Conservation (phyloP, 2,797 vertebrate species). For the Vipera latastei region DNA sequence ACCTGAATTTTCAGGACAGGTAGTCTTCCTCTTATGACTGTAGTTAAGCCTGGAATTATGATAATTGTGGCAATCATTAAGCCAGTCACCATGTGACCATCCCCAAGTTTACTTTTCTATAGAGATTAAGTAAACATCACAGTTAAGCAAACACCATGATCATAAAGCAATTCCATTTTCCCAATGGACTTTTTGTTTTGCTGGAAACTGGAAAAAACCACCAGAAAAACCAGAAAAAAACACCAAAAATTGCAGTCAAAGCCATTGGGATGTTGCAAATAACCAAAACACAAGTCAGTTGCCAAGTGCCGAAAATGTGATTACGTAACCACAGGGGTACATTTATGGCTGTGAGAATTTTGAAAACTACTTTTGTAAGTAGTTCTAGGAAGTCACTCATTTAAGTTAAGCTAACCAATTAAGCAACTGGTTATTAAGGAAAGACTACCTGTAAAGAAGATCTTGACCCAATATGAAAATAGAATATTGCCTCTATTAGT, state of each 20-base stretch:
- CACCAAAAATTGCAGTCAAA: neutral
- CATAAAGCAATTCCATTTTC: neutral
- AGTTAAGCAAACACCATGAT: neutral
- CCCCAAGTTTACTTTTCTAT: neutral
- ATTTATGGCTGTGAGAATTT: neutral
- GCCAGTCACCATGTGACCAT: neutral
- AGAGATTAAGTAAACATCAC: neutral
- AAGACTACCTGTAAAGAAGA: neutral
- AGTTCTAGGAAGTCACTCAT: neutral
- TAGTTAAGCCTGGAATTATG: neutral
- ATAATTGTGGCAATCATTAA: neutral
- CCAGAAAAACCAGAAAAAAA: neutral
- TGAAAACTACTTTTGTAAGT: neutral
- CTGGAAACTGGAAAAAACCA: neutral
- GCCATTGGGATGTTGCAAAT: neutral
- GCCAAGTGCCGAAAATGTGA: neutral
- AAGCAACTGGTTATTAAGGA: neutral
- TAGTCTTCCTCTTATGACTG: neutral
- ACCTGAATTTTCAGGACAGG: constrained; percentile 13
- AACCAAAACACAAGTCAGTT: neutral
- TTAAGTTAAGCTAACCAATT: neutral
- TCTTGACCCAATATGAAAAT: neutral
- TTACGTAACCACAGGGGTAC: neutral
- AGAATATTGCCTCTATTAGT: constrained; percentile 21
- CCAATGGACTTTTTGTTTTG: neutral